Conservation (phyloP, 2,888 invertebrate species). For the Microctonus aethiopoides region DNA sequence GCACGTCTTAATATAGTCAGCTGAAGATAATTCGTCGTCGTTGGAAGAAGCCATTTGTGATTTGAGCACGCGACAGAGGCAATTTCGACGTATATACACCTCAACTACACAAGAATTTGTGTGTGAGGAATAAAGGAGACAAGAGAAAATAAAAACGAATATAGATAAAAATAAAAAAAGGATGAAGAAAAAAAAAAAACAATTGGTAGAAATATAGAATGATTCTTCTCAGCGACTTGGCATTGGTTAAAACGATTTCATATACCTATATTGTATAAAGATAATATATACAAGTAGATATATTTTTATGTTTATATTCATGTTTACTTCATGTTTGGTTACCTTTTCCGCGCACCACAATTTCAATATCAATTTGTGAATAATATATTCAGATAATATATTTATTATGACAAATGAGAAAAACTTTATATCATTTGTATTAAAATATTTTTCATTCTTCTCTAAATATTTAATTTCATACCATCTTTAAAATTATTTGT, state of each 20-base stretch:
- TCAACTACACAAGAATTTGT: constrained; percentile 16
- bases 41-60: constrained; percentile 21
- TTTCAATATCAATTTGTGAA: constrained; percentile 29
- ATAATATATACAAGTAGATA: too few relatives aligned
- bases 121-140: background rate
- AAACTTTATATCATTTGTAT: background rate
- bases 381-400: background rate
- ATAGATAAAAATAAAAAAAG: constrained; percentile 2
- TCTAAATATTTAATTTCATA: background rate
- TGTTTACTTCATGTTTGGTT: constrained; percentile 14
- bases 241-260: constrained; percentile 5
- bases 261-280: background rate
- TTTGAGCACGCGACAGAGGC: constrained; percentile 31
- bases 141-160: background rate
- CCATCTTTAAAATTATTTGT: too few relatives aligned
- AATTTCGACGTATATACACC: constrained; percentile 25
- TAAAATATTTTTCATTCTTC: background rate
- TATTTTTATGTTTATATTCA: background rate
- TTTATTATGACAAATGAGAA: too few relatives aligned
- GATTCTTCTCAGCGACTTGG: constrained; percentile 11
- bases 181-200: background rate
- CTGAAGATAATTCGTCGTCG: constrained; percentile 29
- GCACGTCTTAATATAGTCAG: constrained; percentile 29
- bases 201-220: constrained; percentile 5
- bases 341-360: constrained; percentile 10